Percentiles rank a stretch among this genome's conserved stretches.
These are phyloP conservation scores for Tetheella fluctuosa DNA, from an alignment of 2,888 invertebrate species.

Conservation along the genomic window DNA sequence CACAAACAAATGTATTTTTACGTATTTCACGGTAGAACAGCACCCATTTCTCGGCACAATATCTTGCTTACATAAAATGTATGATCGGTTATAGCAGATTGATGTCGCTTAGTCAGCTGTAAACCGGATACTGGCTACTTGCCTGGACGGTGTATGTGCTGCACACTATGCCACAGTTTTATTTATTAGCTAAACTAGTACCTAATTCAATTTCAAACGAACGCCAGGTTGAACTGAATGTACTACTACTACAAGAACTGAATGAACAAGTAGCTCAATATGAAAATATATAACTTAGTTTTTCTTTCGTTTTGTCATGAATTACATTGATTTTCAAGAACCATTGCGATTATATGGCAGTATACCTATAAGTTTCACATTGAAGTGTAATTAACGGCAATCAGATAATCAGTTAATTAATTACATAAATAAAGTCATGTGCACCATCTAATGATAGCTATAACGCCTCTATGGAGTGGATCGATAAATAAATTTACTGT, in stretches of 20 bases:
- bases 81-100: slow-evolving; percentile 43
- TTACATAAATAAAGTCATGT: no score
- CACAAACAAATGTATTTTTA: background rate
- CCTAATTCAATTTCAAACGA: background rate
- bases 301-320: no score
- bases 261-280: background rate
- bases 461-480: no score
- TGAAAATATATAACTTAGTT: no score
- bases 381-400: no score
- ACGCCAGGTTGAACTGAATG: background rate
- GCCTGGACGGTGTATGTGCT: background rate
- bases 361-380: no score
- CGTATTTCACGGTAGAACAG: background rate
- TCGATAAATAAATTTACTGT: no score
- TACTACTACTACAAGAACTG: background rate
- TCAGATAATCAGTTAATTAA: no score
- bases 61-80: slow-evolving; percentile 32
- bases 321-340: no score
- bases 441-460: no score
- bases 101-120: slow-evolving; percentile 29
- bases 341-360: no score
- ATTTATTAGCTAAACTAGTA: slow-evolving; percentile 3
- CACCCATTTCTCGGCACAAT: background rate
- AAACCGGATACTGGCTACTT: background rate
- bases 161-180: background rate